Evolutionary conservation across 2,888 invertebrate species (phyloP), one percentile per base, ranked within the genome.

Genomic region (Philhelius pedissequus): DNA sequence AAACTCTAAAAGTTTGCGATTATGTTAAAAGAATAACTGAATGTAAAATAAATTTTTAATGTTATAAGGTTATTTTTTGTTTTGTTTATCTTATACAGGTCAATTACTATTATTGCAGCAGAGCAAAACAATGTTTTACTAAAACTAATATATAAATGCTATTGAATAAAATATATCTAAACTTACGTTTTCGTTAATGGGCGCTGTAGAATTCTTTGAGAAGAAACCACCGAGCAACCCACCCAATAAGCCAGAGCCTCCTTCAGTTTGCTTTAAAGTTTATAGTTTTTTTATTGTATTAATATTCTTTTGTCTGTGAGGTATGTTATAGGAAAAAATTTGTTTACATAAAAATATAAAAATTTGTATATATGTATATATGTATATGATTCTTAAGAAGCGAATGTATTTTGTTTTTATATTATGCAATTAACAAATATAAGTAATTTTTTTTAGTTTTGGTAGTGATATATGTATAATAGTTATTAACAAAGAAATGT

Each of bases 221-320:
- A 90, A 90, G 87, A 90, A 90, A 88, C 90, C 90, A 87, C 91
- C 91, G 88, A 90, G 90, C 88, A 90, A 90, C 88, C 90, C 90
- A 88, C 90, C 90, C 89, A 90, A 90, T 88, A 90, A 89, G 88
- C 90, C 91, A 88, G 90, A 88, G 89, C 90, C 88, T 87, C 90
- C 90, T 88, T 90, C 91, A 88, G 90, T 89, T 90, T 90, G 90
- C 89, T 88, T 88, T 80, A 88, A 86, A 88, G 87, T 87, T 43
- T 82, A 56, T 38, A 38, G 13, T 30, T 48, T 52, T 45, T 30
- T 43, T 18, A 45, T 56, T 74, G 30, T 25, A 18, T 15, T 54
- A 50, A 68, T 64, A 25, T 18, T 70, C 15, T 68, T 54, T 20
- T 45, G 32, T 35, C 30, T 56, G 50, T 58, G 50, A 22, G 4